These are phyloP conservation scores for Eupristina koningsbergeri DNA, from an alignment of 1,140 invertebrate species.

Conservation along the genomic window DNA sequence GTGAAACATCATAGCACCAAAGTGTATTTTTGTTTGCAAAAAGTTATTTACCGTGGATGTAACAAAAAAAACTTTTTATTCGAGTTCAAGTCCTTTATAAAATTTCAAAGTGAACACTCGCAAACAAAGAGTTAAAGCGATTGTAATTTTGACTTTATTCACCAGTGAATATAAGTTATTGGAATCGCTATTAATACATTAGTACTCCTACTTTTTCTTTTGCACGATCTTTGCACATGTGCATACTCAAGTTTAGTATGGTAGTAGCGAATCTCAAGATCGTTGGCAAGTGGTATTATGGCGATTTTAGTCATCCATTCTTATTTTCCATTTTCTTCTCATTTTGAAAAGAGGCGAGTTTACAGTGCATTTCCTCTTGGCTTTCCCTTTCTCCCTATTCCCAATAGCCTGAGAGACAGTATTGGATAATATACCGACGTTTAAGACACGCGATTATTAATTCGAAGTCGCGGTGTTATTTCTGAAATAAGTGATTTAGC, in stretches of 20 bases:
- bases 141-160: slow-evolving; percentile 39
- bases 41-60: neutral
- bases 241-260: slow-evolving; percentile 15
- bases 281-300: slow-evolving; percentile 56
- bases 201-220: neutral
- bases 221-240: slow-evolving; percentile 26
- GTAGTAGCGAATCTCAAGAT: slow-evolving; percentile 61
- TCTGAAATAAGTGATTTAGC: slow-evolving; percentile 71
- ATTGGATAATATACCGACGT: slow-evolving; percentile 54
- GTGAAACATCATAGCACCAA: no score
- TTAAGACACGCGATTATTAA: slow-evolving; percentile 66
- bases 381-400: neutral
- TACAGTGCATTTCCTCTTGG: neutral
- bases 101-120: neutral
- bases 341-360: slow-evolving; percentile 1
- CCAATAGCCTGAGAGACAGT: slow-evolving; percentile 19
- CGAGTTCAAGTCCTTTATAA: slow-evolving; percentile 1
- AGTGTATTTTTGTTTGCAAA: no score
- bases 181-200: slow-evolving; percentile 42
- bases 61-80: neutral
- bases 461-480: slow-evolving; percentile 65
- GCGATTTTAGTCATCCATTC: slow-evolving; percentile 54
- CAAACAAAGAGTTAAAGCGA: slow-evolving; percentile 43
- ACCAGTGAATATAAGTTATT: slow-evolving; percentile 2
- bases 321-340: slow-evolving; percentile 50